Conservation (phyloP, 2,888 invertebrate species). For the Frankliniella fusca region DNA sequence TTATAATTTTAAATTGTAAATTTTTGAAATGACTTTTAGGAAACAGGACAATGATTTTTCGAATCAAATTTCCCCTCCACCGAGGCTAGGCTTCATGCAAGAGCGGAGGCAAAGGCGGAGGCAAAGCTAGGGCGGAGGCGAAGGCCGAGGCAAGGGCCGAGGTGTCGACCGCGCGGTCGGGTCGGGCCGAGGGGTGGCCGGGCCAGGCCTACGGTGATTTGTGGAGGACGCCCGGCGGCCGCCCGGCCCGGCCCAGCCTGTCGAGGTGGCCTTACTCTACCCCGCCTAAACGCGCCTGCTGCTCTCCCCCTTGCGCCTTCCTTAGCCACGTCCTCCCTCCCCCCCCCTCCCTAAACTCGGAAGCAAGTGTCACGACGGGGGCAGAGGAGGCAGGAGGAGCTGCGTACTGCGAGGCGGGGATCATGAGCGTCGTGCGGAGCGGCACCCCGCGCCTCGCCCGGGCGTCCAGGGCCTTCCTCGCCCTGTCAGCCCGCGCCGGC, state of each 20-base stretch:
- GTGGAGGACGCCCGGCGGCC: background rate
- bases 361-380: background rate
- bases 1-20: too few relatives aligned
- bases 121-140: background rate
- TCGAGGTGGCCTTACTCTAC: background rate
- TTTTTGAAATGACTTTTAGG: too few relatives aligned
- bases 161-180: background rate
- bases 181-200: background rate
- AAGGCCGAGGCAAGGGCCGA: background rate
- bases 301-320: background rate
- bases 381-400: too few relatives aligned
- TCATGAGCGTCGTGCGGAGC: too few relatives aligned
- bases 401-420: too few relatives aligned
- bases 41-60: too few relatives aligned
- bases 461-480: too few relatives aligned
- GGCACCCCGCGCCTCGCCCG: too few relatives aligned
- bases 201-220: constrained; percentile 8
- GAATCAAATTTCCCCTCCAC: too few relatives aligned
- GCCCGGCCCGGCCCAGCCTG: background rate
- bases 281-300: background rate
- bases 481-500: background rate
- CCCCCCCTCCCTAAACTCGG: background rate
- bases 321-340: background rate
- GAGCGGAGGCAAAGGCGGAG: too few relatives aligned
- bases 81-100: too few relatives aligned